A percentile compares a stretch with the other conserved stretches of the same genome.
Conservation (phyloP, 2,888 invertebrate genomes). For the Acronicta alni region DNA sequence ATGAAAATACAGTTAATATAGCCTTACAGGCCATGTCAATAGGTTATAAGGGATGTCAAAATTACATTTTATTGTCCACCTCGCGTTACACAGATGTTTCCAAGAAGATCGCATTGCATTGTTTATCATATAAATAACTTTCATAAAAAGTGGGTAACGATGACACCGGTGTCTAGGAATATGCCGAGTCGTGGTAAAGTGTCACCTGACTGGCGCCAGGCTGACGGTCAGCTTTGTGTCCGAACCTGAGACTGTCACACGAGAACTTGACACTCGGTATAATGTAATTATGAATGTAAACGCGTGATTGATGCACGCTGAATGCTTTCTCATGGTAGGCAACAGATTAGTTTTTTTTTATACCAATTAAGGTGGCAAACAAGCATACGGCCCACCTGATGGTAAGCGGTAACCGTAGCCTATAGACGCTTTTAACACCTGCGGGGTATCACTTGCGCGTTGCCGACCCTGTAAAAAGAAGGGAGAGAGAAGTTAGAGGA, state of each 20-base stretch:
- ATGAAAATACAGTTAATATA: too few relatives aligned
- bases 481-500: too few relatives aligned
- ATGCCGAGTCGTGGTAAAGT: slow-evolving; percentile 59
- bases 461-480: too few relatives aligned
- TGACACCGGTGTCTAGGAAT: slow-evolving; percentile 48
- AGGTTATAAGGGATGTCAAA: not conserved
- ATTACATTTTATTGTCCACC: slow-evolving; percentile 2
- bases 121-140: slow-evolving; percentile 42
- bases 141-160: slow-evolving; percentile 35
- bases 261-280: slow-evolving; percentile 52
- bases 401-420: too few relatives aligned
- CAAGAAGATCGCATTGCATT: slow-evolving; percentile 42
- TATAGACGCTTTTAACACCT: too few relatives aligned
- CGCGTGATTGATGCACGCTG: slow-evolving; percentile 30
- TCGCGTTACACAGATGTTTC: slow-evolving; percentile 29
- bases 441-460: too few relatives aligned
- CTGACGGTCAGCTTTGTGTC: slow-evolving; percentile 71
- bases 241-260: slow-evolving; percentile 73
- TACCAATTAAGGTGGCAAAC: too few relatives aligned
- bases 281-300: slow-evolving; percentile 41
- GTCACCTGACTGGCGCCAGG: slow-evolving; percentile 82
- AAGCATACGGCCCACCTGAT: too few relatives aligned
- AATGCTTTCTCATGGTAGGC: slow-evolving; percentile 9
- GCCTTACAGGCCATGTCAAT: too few relatives aligned
- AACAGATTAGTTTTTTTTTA: too few relatives aligned